Base-by-base conservation (phyloP, 1,140 invertebrate species). In the Ceratina australensis region DNA sequence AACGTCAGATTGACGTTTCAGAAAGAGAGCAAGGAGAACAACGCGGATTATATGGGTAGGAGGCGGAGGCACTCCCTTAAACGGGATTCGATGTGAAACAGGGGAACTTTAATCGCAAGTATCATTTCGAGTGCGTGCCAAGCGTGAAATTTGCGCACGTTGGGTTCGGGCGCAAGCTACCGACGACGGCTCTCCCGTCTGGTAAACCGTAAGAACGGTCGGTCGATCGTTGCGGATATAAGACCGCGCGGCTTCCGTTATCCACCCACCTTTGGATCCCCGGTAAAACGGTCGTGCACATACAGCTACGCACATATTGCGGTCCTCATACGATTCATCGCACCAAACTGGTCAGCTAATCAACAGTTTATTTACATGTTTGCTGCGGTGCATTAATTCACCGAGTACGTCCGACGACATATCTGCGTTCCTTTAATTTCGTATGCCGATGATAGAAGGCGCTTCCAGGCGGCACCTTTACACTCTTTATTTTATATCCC, bases 351-450 rank as follows among this genome's bases (percentile, higher is more conserved):
- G 87, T 91, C 89, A 91, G 83, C 87, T 91, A 76, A 84, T 74
- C 57, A 82, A 69, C 75, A 75, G 68, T 89, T 90, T 90, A 88
- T 91, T 91, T 89, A 91, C 87, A 88, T 90, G 68, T 88, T 89
- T 86, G 18, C 78, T 50, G 50, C 78, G 59, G 72, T 79, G 65
- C 76, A 82, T 81, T 83, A 85, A 85, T 71, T 72, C 72, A 76
- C 59, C 49, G 78, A 81, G 79, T 75, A 88, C 73, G 80, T 83
- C 72, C 61, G 75, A 82, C 87, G 85, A 89, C 88, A 90, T 90
- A 85, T 87, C 84, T 42, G 33, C 33, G 33, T 42, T 42, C 80
- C n/a, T 49, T 69, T 80, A 80, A 86, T 78, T 86, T 74, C 75
- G 63, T 63, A 42, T 72, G 26, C 33, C 8, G 26, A 56, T 65